These are phyloP conservation scores for Dendronephthya gigantea DNA, from an alignment of 64 coral and sea anemone species.

Conservation along the genomic window DNA sequence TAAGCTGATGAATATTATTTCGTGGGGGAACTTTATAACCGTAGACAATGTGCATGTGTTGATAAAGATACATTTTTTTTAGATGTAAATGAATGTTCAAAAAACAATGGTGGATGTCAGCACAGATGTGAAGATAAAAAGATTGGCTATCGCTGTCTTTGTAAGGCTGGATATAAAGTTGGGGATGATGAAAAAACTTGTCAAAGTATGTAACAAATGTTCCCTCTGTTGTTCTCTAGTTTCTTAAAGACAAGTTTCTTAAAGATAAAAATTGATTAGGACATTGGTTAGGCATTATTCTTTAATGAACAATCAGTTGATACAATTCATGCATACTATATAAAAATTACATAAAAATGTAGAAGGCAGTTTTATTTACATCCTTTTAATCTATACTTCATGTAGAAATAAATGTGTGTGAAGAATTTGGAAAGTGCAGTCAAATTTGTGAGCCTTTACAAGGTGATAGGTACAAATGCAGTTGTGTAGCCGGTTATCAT, in stretches of 20 bases:
- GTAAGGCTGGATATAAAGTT: background rate
- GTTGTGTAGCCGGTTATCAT: background rate
- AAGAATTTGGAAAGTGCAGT: conserved; percentile 8
- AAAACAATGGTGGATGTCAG: background rate
- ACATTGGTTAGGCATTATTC: too few species aligned
- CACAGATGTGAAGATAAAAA: background rate
- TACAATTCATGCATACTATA: too few species aligned
- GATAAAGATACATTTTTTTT: too few species aligned
- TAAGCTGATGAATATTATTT: too few species aligned
- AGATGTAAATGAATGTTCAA: background rate
- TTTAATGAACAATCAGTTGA: too few species aligned
- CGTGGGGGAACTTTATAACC: too few species aligned
- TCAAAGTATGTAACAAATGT: background rate
- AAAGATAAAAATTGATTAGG: too few species aligned
- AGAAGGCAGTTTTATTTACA: too few species aligned
- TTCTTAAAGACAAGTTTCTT: background rate
- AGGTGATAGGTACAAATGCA: background rate
- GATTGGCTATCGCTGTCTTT: background rate
- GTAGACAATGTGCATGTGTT: too few species aligned
- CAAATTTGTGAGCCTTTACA: background rate
- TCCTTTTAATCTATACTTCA: background rate
- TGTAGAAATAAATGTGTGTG: background rate
- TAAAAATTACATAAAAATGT: too few species aligned
- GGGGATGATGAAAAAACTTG: background rate
- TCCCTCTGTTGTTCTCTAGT: background rate